Evolutionary conservation across 2,888 invertebrate genomes (phyloP).

Genomic region (Drosophila tripunctata): DNA sequence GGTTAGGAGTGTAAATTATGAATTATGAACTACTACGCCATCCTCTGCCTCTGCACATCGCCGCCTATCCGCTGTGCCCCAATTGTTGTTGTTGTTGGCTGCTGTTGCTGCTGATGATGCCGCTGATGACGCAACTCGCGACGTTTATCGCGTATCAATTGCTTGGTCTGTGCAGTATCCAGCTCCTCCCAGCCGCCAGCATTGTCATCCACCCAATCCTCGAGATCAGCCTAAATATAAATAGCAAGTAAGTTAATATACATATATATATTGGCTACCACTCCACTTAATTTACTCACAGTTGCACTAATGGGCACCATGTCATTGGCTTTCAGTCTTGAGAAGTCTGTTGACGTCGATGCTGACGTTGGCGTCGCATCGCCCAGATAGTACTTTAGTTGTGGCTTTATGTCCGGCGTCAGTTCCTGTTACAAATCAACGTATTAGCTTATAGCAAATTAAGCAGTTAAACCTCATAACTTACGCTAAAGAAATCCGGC

Average conservation of each 20-base stretch:
- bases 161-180: constrained; percentile 82
- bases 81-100: constrained; percentile 46
- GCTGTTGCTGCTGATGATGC: constrained; percentile 51
- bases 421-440: too few relatives aligned
- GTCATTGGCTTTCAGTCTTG: constrained; percentile 85
- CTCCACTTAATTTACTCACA: constrained; percentile 64
- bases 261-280: too few relatives aligned
- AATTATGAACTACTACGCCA: constrained; percentile 57
- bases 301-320: constrained; percentile 84
- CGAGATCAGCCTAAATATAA: constrained; percentile 84
- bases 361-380: constrained; percentile 60
- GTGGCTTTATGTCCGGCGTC: constrained; percentile 87
- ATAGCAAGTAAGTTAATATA: neutral
- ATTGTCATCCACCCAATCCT: constrained; percentile 86
- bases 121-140: constrained; percentile 83
- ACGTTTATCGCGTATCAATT: constrained; percentile 83
- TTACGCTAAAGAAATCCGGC: constrained; percentile 86
- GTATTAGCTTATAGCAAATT: too few relatives aligned
- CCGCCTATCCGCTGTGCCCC: constrained; percentile 68
- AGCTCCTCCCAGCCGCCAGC: constrained; percentile 85
- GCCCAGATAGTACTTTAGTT: constrained; percentile 86
- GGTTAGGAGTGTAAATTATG: too few relatives aligned
- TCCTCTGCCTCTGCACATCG: constrained; percentile 63
- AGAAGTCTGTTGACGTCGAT: constrained; percentile 76
- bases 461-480: too few relatives aligned